phyloP scores from a whole-genome alignment of 2,797 vertebrate species.

The Pygocentrus nattereri region DNA sequence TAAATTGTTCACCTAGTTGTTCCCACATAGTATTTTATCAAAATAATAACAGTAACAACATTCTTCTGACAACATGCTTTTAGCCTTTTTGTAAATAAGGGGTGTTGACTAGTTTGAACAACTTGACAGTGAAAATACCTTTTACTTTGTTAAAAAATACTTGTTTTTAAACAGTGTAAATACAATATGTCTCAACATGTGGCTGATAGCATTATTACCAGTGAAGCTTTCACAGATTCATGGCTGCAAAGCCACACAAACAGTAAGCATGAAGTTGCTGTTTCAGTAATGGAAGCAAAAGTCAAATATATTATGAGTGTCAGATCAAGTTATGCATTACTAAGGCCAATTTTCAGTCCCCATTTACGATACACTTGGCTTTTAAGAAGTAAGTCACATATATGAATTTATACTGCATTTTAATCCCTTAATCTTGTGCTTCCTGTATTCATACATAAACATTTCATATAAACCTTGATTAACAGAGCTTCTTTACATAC shows the following conservation, averaged over 20 bases:
- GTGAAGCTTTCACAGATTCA: conserved; percentile 14
- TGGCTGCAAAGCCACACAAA: neutral
- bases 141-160: too few relatives aligned
- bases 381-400: conserved; percentile 67
- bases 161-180: neutral
- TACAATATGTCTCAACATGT: neutral
- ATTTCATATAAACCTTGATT: conserved; percentile 82
- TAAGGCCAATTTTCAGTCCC: neutral
- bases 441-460: conserved; percentile 83
- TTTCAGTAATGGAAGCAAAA: neutral
- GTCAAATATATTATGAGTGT: neutral
- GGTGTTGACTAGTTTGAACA: too few relatives aligned
- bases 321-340: neutral
- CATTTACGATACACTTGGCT: conserved; percentile 64
- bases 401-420: conserved; percentile 72
- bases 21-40: too few relatives aligned
- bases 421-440: conserved; percentile 83
- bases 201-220: neutral
- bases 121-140: too few relatives aligned
- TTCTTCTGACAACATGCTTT: too few relatives aligned
- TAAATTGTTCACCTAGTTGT: too few relatives aligned
- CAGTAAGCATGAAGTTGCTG: neutral
- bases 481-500: conserved; percentile 83
- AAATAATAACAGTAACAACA: too few relatives aligned
- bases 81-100: too few relatives aligned